Evolutionary conservation across 2,888 invertebrate genomes (phyloP).

Genomic region (Saturnia pavonia): DNA sequence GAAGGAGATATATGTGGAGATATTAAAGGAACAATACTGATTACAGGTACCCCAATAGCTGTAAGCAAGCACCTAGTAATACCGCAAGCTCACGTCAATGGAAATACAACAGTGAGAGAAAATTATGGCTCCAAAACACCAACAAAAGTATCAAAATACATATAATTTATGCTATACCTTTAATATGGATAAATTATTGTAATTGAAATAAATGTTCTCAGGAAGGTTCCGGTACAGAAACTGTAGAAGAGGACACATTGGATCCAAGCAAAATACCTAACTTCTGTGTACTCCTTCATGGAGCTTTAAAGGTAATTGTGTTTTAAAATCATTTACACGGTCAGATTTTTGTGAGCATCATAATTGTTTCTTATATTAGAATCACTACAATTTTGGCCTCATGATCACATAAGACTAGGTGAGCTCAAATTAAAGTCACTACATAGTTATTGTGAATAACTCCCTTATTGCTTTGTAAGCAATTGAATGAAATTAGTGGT

Average conservation of each 20-base stretch:
- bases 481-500: too few relatives aligned
- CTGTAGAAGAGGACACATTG: conserved; percentile 73
- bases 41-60: conserved; percentile 91
- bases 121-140: conserved; percentile 68
- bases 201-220: conserved; percentile 31
- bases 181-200: neutral
- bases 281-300: conserved; percentile 96
- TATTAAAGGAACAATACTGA: neutral
- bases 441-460: neutral
- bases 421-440: neutral
- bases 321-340: neutral
- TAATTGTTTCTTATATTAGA: neutral
- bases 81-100: conserved; percentile 82
- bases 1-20: neutral
- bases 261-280: conserved; percentile 92
- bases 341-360: neutral
- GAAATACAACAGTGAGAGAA: conserved; percentile 70
- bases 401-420: neutral
- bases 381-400: conserved; percentile 11
- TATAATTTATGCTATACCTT: neutral
- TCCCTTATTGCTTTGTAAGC: too few relatives aligned
- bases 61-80: conserved; percentile 94
- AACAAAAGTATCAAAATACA: conserved; percentile 53
- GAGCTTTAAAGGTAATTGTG: conserved; percentile 91
- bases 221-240: conserved; percentile 68